Evolutionary conservation across 2,797 vertebrate species (phyloP), one percentile per base, ranked within the genome.

Genomic region (Sebastolobus altivelis): DNA sequence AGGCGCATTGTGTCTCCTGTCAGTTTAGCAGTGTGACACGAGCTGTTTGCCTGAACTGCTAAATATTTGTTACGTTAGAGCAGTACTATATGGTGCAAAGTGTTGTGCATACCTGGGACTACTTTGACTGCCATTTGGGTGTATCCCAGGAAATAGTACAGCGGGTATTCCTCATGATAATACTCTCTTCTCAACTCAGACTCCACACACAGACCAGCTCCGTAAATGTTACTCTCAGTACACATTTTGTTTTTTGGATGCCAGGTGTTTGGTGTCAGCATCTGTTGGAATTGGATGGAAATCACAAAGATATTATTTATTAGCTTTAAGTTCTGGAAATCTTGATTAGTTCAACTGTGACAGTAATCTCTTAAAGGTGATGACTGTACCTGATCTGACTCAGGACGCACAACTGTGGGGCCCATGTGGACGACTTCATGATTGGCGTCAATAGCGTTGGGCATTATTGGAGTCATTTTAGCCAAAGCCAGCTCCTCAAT

Each of bases 131-230:
- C 83, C 65, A 95, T 65, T 2, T 84, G 18, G 14, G 92, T 96
- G 82, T 90, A 92, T 75, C 96, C 96, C 65, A 96, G 68, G 65
- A 96, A 88, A 72, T 95, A 95, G 85, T 94, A 95, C 12, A 96
- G 88, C 4, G 96, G 96, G 75, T 94, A 94, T 76, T 96, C 93
- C 7, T 93, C 84, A 3, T 89, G 55, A 72, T 88, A 95, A 88
- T 94, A 94, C 18, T 82, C 82, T 69, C 89, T 91, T 75, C 70
- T 92, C 13, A 95, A 14, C 68, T 95, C 93, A 5, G 89, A 89
- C 38, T 96, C 94, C 35, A 93, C 13, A 65, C 96, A 96, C 16
- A 96, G 0, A n/a, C 89, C 88, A 2, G 77, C 65, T 65, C 94
- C 95, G 31, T 94, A 96, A 38, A 92, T 77, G 10, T 63, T 77